Base-by-base conservation (phyloP, 1,140 invertebrate genomes). In the Philopotamus ludificatus region DNA sequence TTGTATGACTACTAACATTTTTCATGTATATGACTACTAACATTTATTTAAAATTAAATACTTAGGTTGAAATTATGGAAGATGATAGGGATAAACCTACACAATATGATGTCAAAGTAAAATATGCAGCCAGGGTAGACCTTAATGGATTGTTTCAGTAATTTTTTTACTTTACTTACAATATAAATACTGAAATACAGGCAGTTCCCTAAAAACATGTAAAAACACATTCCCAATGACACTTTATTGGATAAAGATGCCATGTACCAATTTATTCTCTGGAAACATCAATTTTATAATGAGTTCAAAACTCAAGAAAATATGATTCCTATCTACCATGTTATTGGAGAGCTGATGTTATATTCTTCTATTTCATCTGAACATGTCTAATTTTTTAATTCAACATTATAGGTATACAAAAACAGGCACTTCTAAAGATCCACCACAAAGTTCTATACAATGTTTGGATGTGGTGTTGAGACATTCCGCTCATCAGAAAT, bases 381-480 rank as follows among this genome's bases (percentile, higher is more conserved):
- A 8, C 8, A 47, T 4, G 8, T 7, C 16, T 9, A 57, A 15
- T 21, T 20, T 20, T 2, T 18, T 22, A n/a, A 10, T 51, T 53
- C 21, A 22, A 45, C 47, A 25, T 69, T 69, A 15, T 44, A 76
- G 83, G 64, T 72, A 78, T 64, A 75, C 81, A 75, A 65, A 76
- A 15, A 65, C 25, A 2, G 68, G 74, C 3, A 70, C 72, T 4
- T 75, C 77, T 0, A 62, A 77, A 12, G 66, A 49, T 50, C 72
- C 75, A 1, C 89, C 92, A 2, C 85, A 86, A 72, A 85, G 87
- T 34, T 82, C 84, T 1, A 74, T 92, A 9, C 89, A 91, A 76
- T 91, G 87, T 50, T 73, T 97, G 1, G 93, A 97, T 75, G 85
- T 97, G 1, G 87, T 95, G 42, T 81, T 97, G 66, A 81, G 87